Evolutionary conservation across 2,113 vertebrate genomes (phyloP).

Genomic region (Tinamus guttatus): DNA sequence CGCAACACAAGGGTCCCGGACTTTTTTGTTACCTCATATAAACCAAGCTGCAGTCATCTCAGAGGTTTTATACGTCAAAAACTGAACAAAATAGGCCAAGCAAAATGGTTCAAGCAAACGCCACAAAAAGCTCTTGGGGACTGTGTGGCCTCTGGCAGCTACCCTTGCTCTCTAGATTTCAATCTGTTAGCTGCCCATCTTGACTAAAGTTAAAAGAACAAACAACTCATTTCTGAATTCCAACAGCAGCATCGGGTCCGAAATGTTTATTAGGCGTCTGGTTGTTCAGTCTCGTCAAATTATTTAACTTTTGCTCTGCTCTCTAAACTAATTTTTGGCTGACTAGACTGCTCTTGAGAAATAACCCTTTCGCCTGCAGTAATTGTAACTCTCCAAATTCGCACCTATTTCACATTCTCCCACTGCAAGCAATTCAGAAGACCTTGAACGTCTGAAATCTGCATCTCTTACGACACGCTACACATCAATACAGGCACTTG

Average conservation of each 20-base stretch:
- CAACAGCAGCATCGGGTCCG: neutral
- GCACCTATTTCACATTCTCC: neutral
- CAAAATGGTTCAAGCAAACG: conserved; percentile 13
- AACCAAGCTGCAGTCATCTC: neutral
- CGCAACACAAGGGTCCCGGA: neutral
- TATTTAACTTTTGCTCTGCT: neutral
- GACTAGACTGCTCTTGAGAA: neutral
- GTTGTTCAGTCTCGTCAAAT: neutral
- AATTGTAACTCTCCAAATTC: neutral
- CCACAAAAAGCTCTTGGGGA: neutral
- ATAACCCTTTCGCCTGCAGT: conserved; percentile 1
- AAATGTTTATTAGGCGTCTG: neutral
- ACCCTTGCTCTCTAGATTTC: neutral
- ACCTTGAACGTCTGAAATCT: neutral
- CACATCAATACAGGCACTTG: neutral
- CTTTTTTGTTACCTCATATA: neutral
- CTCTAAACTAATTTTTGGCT: neutral
- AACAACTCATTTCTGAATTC: neutral
- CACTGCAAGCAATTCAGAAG: neutral
- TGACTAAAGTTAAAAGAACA: neutral
- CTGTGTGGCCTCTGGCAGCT: neutral
- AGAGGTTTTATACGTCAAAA: neutral
- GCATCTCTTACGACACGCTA: neutral
- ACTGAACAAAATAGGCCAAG: conserved; percentile 14
- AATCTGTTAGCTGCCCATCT: neutral